Conservation (phyloP, 2,797 vertebrate genomes). For the Sebastes trivittatus region DNA sequence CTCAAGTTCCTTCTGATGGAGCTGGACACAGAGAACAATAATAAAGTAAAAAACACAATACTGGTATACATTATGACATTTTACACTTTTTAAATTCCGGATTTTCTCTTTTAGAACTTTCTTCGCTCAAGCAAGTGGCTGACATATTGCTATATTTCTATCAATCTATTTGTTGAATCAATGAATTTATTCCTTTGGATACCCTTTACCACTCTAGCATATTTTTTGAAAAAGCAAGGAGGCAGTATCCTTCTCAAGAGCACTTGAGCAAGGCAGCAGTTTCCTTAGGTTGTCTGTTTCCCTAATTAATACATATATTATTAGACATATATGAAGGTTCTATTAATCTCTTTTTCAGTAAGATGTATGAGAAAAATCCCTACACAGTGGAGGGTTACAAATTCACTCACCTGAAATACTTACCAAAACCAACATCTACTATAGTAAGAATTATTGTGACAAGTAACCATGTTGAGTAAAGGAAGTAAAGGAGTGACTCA, state of each 20-base stretch:
- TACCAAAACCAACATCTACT: background rate
- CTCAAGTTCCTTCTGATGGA: slow-evolving; percentile 75
- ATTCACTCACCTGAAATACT: background rate
- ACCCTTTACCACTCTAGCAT: background rate
- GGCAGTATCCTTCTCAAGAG: background rate
- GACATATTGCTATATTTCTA: background rate
- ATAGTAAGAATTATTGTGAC: background rate
- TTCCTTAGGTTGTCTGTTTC: background rate
- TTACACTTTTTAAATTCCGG: background rate
- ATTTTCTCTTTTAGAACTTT: background rate
- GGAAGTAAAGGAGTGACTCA: slow-evolving; percentile 29
- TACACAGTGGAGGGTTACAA: background rate
- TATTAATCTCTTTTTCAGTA: background rate
- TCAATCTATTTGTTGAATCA: background rate
- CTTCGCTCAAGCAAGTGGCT: background rate
- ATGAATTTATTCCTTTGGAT: background rate
- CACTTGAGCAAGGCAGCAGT: background rate
- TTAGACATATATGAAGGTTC: background rate
- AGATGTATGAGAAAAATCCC: background rate
- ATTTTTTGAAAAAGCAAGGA: background rate
- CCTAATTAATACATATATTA: background rate
- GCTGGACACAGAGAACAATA: slow-evolving; percentile 62
- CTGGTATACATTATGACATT: background rate
- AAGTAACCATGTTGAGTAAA: background rate
- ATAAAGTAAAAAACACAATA: background rate